These are phyloP conservation scores for Diplolepis rosae DNA, from an alignment of 2,888 invertebrate genomes.

Conservation along the genomic window DNA sequence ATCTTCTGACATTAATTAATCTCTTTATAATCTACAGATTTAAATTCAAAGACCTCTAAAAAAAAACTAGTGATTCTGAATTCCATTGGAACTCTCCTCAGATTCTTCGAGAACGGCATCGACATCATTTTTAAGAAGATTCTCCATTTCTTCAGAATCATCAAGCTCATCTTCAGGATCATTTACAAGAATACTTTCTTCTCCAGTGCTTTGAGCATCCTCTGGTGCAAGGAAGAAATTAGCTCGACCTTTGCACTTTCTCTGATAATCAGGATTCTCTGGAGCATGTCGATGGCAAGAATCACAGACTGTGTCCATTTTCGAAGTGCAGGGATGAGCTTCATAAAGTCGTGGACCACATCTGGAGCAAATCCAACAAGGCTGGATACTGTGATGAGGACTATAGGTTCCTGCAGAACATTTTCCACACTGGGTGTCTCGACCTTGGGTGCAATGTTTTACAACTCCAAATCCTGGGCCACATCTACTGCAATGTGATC, in stretches of 20 bases:
- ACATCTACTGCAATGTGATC: conserved; percentile 71
- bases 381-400: conserved; percentile 71
- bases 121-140: conserved; percentile 63
- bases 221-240: conserved; percentile 69
- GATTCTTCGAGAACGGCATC: conserved; percentile 54
- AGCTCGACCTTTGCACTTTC: conserved; percentile 58
- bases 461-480: conserved; percentile 72
- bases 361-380: conserved; percentile 73
- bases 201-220: conserved; percentile 66
- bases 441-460: conserved; percentile 62
- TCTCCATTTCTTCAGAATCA: conserved; percentile 53
- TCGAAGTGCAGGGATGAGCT: conserved; percentile 70
- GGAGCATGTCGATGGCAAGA: conserved; percentile 68
- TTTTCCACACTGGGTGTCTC: conserved; percentile 70
- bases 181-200: conserved; percentile 67
- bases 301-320: conserved; percentile 72
- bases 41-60: conserved; percentile 32
- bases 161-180: conserved; percentile 49
- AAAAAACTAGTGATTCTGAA: conserved; percentile 38
- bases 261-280: conserved; percentile 62
- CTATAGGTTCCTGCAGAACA: conserved; percentile 70
- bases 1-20: conserved; percentile 5
- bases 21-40: not conserved
- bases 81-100: conserved; percentile 34
- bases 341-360: conserved; percentile 73